Base-by-base conservation (phyloP, 2,113 vertebrate species). In the Pavo muticus region DNA sequence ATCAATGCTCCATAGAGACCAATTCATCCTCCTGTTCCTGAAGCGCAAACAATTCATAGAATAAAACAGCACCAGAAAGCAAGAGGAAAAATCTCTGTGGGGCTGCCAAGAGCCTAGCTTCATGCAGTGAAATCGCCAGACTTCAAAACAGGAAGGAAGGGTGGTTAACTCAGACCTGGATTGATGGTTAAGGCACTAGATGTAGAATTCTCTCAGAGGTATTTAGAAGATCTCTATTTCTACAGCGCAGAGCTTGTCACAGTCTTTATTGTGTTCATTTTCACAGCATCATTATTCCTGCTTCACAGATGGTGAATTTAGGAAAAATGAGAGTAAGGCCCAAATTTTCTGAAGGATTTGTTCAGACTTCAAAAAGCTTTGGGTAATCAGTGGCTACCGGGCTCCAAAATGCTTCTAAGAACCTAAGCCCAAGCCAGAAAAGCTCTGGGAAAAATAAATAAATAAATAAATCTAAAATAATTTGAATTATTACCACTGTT, bases 11-110 rank as follows among this genome's bases (percentile, higher is more conserved):
- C 59, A 2, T 24, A 76, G 93, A 95, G 94, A 69, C 87, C 81
- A 90, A 94, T 95, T 96, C 91, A 93, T 89, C 77, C 78, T 92
- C 71, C 75, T 91, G 74, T 87, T 95, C 71, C 87, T 94, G 91
- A 96, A 94, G 81, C 76, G 87, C 84, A 94, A 94, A 95, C 94
- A 91, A 93, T 94, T 96, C 84, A 83, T 70, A 85, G 91, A 92
- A 91, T 65, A 93, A 89, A 95, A 92, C 60, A 79, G 74, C 84
- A 93, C 48, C 81, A 82, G 89, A 94, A 96, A 96, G 63, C 0
- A 0, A 70, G 71, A 73, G n/a, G 2, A 67, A 94, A 54, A 95
- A 56, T 89, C 96, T 94, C 93, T 73, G 54, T 91, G 81, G 91
- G 90, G 69, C 73, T 95, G 79, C 92, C 90, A 88, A 68, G 42